A percentile compares a stretch with the other conserved stretches of the same genome.
Conservation (phyloP, 2,113 vertebrate genomes). For the Sphyrna mokarran region DNA sequence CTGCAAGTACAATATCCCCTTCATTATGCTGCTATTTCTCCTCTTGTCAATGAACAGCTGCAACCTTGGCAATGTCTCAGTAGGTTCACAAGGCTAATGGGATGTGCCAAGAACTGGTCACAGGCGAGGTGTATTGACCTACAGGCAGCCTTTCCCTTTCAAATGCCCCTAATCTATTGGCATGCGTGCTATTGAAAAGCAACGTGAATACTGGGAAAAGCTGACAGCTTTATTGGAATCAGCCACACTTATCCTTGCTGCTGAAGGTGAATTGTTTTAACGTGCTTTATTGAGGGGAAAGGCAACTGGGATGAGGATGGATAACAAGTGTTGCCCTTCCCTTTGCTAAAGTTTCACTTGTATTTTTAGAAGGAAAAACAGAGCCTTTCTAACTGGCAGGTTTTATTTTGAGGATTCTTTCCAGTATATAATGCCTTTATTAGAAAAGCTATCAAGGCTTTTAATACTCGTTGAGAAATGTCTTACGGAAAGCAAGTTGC, state of each 20-base stretch:
- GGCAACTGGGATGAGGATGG: neutral
- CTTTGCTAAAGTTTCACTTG: neutral
- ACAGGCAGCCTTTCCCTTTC: conserved; percentile 13
- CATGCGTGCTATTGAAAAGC: neutral
- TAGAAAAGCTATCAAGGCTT: conserved; percentile 17
- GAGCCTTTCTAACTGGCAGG: neutral
- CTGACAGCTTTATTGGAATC: neutral
- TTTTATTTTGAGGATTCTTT: neutral
- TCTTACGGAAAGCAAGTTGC: neutral
- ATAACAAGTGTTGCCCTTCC: neutral
- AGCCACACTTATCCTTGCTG: neutral
- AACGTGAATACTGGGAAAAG: neutral
- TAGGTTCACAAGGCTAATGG: conserved; percentile 11
- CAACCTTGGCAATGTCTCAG: neutral
- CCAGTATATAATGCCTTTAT: neutral
- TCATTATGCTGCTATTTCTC: neutral
- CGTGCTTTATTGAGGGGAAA: neutral
- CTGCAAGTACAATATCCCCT: conserved; percentile 33
- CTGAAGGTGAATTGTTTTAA: conserved; percentile 5
- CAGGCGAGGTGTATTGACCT: neutral
- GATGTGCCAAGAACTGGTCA: neutral
- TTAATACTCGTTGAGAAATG: neutral
- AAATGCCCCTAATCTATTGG: neutral
- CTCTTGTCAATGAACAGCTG: conserved; percentile 16
- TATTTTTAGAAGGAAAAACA: conserved; percentile 19